Percentiles rank a stretch among this genome's conserved stretches.
phyloP scores from a whole-genome alignment of 30 jellyfish, hydroid and myxozoan genomes.

The Turritopsis rubra region DNA sequence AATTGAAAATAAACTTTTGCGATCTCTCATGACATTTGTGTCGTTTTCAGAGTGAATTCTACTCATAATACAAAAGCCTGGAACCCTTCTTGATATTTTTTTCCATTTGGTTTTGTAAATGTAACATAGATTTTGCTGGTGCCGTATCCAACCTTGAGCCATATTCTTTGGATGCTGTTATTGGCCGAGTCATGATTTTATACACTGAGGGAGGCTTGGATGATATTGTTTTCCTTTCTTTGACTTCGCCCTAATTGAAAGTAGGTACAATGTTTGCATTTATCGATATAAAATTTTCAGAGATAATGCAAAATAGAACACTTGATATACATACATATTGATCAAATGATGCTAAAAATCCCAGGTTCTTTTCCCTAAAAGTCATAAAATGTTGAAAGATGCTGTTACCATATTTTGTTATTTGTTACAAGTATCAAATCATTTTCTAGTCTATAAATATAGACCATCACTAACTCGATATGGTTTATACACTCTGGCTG shows the following conservation, averaged over 20 bases:
- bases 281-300: too few relatives aligned
- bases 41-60: too few relatives aligned
- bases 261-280: neutral
- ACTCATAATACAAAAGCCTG: neutral
- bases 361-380: constrained; percentile 53
- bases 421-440: too few relatives aligned
- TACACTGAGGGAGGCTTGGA: constrained; percentile 1
- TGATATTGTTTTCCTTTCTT: neutral
- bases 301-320: neutral
- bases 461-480: too few relatives aligned
- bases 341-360: constrained; percentile 51
- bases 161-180: constrained; percentile 38
- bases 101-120: constrained; percentile 40
- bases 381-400: neutral
- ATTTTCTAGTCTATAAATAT: too few relatives aligned
- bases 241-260: neutral
- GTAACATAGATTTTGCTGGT: constrained; percentile 63
- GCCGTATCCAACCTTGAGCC: constrained; percentile 69
- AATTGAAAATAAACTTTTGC: too few relatives aligned
- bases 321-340: constrained; percentile 36
- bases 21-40: too few relatives aligned
- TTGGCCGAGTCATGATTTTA: constrained; percentile 26
- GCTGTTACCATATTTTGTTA: too few relatives aligned
- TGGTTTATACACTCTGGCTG: too few relatives aligned
- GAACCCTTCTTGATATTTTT: neutral